Evolutionary conservation across 1,140 invertebrate genomes (phyloP), one percentile per base, ranked within the genome.

Genomic region (Trachymyrmex septentrionalis): DNA sequence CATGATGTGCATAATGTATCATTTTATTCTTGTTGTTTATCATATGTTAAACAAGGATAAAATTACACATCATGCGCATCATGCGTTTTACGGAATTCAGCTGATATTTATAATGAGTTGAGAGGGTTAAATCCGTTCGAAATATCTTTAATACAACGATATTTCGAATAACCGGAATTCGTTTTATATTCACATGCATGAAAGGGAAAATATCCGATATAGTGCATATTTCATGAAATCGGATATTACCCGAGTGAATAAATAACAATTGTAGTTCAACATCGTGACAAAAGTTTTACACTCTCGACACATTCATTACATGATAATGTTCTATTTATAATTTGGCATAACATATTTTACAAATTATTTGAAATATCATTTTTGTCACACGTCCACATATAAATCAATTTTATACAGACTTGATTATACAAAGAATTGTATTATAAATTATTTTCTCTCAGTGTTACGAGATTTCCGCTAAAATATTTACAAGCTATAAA

Each of bases 301-400:
- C 89, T 91, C 89, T 90, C 69, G 81, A 91, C 86, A 91, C 90
- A 91, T 87, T 91, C 90, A 91, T 88, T 85, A 91, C 89, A 91
- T 90, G 53, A 67, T 88, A 86, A 91, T 90, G 63, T 90, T 91
- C 30, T 89, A 86, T 67, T 86, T 77, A 91, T 91, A 66, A 91
- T 75, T 91, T 91, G 84, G 80, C 89, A 86, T 88, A 88, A 88
- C 89, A 91, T 91, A 85, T 71, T 71, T 91, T 88, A 77, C 55
- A 88, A 86, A 90, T 90, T 21, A 90, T 87, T 90, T 90, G 38
- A 19, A 90, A 44, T 90, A 64, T 81, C 30, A 80, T 86, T 88
- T 90, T 55, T 78, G 88, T 84, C 59, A 76, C 82, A 73, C 50
- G 59, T 55, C 16, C 59, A 63, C 88, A 21, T 1, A 27, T 9